A percentile compares a stretch with the other conserved stretches of the same genome.
Evolutionary conservation across 2,888 invertebrate genomes (phyloP).

Genomic region (Sinopyrophorus schimmeli): DNA sequence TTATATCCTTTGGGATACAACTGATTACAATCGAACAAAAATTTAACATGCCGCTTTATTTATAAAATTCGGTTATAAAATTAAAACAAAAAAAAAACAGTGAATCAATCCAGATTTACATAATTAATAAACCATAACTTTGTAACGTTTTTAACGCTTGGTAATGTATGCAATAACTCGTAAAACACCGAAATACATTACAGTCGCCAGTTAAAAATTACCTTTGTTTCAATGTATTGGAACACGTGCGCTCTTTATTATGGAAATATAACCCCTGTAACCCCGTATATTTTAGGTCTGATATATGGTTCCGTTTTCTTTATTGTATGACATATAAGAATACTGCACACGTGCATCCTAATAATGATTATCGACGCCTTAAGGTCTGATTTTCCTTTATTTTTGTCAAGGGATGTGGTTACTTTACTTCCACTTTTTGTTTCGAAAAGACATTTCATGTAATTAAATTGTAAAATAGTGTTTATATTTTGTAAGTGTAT

Average conservation of each 20-base stretch:
- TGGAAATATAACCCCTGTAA: slow-evolving; percentile 15
- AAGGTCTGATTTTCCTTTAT: slow-evolving; percentile 4
- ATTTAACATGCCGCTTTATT: too few species aligned
- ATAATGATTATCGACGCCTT: slow-evolving; percentile 5
- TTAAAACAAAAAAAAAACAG: too few species aligned
- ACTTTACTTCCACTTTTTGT: background rate
- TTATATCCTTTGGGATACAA: too few species aligned
- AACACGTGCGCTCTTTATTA: slow-evolving; percentile 20
- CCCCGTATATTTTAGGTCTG: background rate
- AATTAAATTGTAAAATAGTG: too few species aligned
- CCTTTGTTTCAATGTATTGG: slow-evolving; percentile 8
- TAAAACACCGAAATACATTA: too few species aligned
- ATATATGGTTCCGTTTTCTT: slow-evolving; percentile 13
- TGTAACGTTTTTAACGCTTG: too few species aligned
- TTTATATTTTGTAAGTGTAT: background rate
- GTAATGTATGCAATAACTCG: too few species aligned
- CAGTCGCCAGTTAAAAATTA: slow-evolving; percentile 11
- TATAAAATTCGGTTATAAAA: too few species aligned
- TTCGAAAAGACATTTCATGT: too few species aligned
- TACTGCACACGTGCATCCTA: slow-evolving; percentile 15
- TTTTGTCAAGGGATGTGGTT: slow-evolving; percentile 14
- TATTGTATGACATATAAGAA: slow-evolving; percentile 2
- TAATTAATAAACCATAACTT: too few species aligned
- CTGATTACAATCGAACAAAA: too few species aligned
- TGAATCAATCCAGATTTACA: too few species aligned